Evolutionary conservation across 1,140 invertebrate genomes (phyloP).

Genomic region (Sarcophaga peregrina): DNA sequence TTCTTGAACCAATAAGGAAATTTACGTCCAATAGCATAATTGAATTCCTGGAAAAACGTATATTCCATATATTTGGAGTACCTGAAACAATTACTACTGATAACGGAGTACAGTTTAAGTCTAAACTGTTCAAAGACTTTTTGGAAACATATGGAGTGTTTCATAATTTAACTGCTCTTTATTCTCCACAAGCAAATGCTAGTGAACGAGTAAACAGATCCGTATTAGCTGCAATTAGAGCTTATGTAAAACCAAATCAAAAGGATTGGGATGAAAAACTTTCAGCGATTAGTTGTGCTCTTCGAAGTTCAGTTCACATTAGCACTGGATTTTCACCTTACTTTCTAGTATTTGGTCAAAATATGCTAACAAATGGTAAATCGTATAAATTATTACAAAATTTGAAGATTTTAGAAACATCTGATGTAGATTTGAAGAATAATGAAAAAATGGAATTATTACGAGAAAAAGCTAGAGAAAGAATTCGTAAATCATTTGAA

Average conservation of each 20-base stretch:
- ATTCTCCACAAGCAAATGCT: constrained; percentile 43
- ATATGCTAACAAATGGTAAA: too few relatives aligned
- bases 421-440: not conserved
- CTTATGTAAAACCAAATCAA: constrained; percentile 29
- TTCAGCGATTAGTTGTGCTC: not conserved
- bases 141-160: constrained; percentile 13
- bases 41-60: not conserved
- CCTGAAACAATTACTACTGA: too few relatives aligned
- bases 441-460: not conserved
- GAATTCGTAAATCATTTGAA: not conserved
- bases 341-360: too few relatives aligned
- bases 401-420: too few relatives aligned
- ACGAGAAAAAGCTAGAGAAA: not conserved
- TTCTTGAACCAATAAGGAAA: constrained; percentile 31
- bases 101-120: not conserved
- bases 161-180: constrained; percentile 36
- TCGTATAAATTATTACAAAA: too few relatives aligned
- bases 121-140: constrained; percentile 14
- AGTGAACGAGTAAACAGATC: too few relatives aligned
- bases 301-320: not conserved
- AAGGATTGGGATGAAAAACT: constrained; percentile 31
- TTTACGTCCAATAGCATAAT: not conserved
- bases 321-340: constrained; percentile 25
- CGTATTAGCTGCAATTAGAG: constrained; percentile 12
- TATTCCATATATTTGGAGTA: not conserved